These are phyloP conservation scores for Rhinichthys osculus DNA, from an alignment of 2,797 vertebrate genomes.

Conservation along the genomic window DNA sequence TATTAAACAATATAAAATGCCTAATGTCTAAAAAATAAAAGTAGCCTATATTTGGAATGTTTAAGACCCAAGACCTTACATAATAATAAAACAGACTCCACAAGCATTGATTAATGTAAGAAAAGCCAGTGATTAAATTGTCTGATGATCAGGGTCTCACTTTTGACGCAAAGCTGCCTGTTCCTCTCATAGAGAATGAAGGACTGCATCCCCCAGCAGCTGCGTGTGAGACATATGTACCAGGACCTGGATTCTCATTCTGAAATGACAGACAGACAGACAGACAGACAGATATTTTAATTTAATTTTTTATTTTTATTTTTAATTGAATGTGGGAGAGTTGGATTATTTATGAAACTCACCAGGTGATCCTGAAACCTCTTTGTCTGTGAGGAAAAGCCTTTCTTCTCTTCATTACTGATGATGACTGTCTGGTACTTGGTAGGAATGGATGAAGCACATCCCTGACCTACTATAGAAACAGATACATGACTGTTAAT, in stretches of 20 bases:
- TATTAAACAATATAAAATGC: neutral
- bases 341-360: constrained; percentile 45
- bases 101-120: neutral
- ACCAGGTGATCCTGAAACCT: constrained; percentile 74
- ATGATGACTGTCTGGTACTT: constrained; percentile 65
- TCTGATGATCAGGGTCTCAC: constrained; percentile 66
- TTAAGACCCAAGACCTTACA: no score
- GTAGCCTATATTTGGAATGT: neutral
- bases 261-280: constrained; percentile 58
- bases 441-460: constrained; percentile 69
- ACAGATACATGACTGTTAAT: neutral
- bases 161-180: constrained; percentile 77
- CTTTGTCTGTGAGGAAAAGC: constrained; percentile 77
- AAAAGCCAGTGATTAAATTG: neutral
- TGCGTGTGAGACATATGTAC: constrained; percentile 69
- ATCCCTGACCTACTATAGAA: constrained; percentile 43
- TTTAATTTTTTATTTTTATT: no score
- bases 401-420: constrained; percentile 69
- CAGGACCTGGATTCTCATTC: constrained; percentile 82
- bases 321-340: neutral
- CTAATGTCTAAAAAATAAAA: neutral
- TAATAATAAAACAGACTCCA: neutral
- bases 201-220: constrained; percentile 71
- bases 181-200: constrained; percentile 84
- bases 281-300: neutral